Conservation (phyloP, 53 echinoderm and acorn worm species). For the Holothuria scabra region DNA sequence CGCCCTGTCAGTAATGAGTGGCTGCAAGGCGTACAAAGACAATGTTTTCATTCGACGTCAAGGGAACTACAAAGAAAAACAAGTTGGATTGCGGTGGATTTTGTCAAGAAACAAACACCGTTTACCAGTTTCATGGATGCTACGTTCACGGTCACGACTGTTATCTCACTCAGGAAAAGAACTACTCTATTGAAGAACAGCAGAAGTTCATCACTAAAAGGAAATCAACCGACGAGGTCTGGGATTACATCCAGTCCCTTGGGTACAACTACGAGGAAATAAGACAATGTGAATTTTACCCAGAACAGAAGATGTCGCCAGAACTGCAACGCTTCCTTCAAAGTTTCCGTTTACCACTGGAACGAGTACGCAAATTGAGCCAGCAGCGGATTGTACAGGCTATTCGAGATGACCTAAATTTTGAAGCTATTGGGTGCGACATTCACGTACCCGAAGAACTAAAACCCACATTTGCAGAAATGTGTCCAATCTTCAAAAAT, state of each 20-base stretch:
- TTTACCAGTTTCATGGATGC: slow-evolving; percentile 67
- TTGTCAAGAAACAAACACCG: not conserved
- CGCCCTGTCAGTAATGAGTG: not conserved
- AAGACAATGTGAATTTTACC: slow-evolving; percentile 38
- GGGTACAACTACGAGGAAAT: slow-evolving; percentile 56
- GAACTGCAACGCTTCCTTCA: not conserved
- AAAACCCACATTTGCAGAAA: slow-evolving; percentile 43
- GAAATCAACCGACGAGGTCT: slow-evolving; percentile 6
- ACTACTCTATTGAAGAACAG: not conserved
- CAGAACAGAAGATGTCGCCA: not conserved
- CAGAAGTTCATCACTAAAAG: not conserved
- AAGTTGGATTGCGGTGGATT: not conserved
- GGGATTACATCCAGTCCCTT: slow-evolving; percentile 8
- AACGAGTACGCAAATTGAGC: slow-evolving; percentile 1
- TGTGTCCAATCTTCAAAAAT: slow-evolving; percentile 64
- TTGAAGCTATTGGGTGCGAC: slow-evolving; percentile 59
- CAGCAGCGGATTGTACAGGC: slow-evolving; percentile 13
- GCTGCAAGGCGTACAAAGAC: not conserved
- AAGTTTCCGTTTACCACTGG: not conserved
- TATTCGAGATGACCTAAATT: slow-evolving; percentile 37
- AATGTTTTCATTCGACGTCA: slow-evolving; percentile 18
- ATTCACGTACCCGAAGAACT: slow-evolving; percentile 48
- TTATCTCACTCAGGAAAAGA: not conserved
- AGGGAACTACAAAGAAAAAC: slow-evolving; percentile 39
- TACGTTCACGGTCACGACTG: slow-evolving; percentile 47